Conservation (phyloP, 2,113 vertebrate species). For the Centrocercus urophasianus region DNA sequence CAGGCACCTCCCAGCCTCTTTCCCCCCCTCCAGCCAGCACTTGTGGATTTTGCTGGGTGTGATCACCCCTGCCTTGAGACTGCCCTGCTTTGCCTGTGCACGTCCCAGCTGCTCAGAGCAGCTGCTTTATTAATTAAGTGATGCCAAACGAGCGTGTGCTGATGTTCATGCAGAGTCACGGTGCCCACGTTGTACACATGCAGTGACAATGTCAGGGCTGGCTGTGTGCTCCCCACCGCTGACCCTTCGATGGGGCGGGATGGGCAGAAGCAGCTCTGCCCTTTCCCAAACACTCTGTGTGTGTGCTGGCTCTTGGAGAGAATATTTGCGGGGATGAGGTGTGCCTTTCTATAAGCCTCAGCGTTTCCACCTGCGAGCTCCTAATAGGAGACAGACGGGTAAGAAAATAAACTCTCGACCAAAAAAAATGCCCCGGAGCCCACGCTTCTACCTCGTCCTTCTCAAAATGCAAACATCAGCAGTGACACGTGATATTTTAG, state of each 20-base stretch:
- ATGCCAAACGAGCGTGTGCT: not conserved
- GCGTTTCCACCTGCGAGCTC: not conserved
- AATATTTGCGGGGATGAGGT: slow-evolving; percentile 19
- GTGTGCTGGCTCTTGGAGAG: slow-evolving; percentile 2
- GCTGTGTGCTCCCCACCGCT: not conserved
- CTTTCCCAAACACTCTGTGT: not conserved
- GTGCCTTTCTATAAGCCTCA: slow-evolving; percentile 8
- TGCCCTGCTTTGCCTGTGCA: not conserved
- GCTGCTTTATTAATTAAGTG: not conserved
- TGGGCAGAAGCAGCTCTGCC: not conserved
- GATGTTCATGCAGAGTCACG: no score
- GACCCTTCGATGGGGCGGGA: rapidly evolving
- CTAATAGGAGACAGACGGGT: not conserved
- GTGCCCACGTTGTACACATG: no score
- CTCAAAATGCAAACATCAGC: slow-evolving; percentile 21
- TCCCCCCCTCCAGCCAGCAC: not conserved
- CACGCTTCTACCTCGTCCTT: not conserved
- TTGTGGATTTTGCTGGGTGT: not conserved
- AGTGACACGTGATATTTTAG: not conserved
- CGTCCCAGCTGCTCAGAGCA: rapidly evolving
- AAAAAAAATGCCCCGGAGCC: not conserved
- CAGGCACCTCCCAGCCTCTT: not conserved
- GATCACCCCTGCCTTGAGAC: not conserved
- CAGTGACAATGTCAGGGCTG: no score
- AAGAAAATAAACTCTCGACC: slow-evolving; percentile 19